These are phyloP conservation scores for Chesias legatella DNA, from an alignment of 2,888 invertebrate species.

Conservation along the genomic window DNA sequence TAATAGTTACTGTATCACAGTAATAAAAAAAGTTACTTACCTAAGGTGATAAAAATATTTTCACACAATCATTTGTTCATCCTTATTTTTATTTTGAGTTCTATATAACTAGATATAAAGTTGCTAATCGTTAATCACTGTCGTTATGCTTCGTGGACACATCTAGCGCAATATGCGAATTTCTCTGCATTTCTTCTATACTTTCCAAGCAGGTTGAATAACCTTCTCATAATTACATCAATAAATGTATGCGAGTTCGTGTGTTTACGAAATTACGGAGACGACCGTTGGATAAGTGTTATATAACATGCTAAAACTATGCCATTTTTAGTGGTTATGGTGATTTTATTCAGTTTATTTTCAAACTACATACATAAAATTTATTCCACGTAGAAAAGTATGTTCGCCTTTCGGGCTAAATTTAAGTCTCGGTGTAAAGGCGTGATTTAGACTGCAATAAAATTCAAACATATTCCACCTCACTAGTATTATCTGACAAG, in stretches of 20 bases:
- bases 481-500: too few species aligned
- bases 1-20: not conserved
- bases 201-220: constrained; percentile 72
- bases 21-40: not conserved
- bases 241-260: constrained; percentile 24
- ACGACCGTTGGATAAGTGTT: constrained; percentile 14
- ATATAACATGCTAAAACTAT: constrained; percentile 3
- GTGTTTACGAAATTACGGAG: constrained; percentile 28
- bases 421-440: too few species aligned
- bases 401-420: too few species aligned
- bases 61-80: not conserved
- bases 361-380: too few species aligned
- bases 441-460: too few species aligned
- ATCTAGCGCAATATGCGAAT: constrained; percentile 61
- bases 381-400: too few species aligned
- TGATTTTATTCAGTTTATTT: too few species aligned
- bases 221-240: constrained; percentile 58
- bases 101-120: constrained; percentile 18
- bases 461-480: too few species aligned
- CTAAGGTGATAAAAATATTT: constrained; percentile 18
- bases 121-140: constrained; percentile 21
- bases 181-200: constrained; percentile 69
- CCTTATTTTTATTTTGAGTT: constrained; percentile 14
- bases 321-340: too few species aligned
- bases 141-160: constrained; percentile 47